Percentiles rank a stretch among this genome's conserved stretches.
phyloP scores from a whole-genome alignment of 2,797 vertebrate species.

The Furcifer pardalis region DNA sequence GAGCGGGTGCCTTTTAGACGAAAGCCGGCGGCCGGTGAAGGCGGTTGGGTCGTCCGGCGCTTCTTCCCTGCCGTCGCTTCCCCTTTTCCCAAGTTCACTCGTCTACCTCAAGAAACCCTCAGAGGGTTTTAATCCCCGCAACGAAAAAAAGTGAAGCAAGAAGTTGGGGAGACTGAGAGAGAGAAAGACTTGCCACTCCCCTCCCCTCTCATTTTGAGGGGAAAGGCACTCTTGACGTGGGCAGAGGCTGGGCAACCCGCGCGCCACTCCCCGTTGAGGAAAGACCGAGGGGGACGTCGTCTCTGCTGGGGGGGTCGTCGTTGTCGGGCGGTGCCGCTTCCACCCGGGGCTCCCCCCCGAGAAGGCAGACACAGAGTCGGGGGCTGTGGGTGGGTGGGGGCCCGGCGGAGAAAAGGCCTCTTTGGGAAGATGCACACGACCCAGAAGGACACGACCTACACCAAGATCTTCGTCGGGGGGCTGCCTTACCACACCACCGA shows the following conservation, averaged over 20 bases:
- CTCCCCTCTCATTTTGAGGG: neutral
- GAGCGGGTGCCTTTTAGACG: slow-evolving; percentile 69
- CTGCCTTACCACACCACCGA: slow-evolving; percentile 96
- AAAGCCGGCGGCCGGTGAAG: slow-evolving; percentile 24
- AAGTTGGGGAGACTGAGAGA: slow-evolving; percentile 23
- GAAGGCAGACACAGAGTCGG: too few relatives aligned
- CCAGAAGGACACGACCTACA: slow-evolving; percentile 97
- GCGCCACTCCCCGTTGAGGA: neutral
- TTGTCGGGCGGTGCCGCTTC: too few relatives aligned
- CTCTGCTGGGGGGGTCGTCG: neutral
- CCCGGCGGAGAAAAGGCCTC: slow-evolving; percentile 13
- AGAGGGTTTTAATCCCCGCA: slow-evolving; percentile 41
- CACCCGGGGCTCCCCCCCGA: neutral
- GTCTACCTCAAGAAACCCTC: slow-evolving; percentile 53
- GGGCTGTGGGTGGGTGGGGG: too few relatives aligned
- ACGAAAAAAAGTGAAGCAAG: neutral
- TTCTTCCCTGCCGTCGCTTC: neutral
- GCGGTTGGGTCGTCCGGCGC: slow-evolving; percentile 40
- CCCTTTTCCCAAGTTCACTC: slow-evolving; percentile 24
- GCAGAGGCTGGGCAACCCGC: neutral
- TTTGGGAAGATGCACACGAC: slow-evolving; percentile 90
- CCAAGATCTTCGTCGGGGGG: slow-evolving; percentile 97
- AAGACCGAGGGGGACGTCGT: too few relatives aligned
- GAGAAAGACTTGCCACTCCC: neutral
- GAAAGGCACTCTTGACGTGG: neutral